phyloP scores from a whole-genome alignment of 2,797 vertebrate genomes.

The Chromobotia macracanthus region DNA sequence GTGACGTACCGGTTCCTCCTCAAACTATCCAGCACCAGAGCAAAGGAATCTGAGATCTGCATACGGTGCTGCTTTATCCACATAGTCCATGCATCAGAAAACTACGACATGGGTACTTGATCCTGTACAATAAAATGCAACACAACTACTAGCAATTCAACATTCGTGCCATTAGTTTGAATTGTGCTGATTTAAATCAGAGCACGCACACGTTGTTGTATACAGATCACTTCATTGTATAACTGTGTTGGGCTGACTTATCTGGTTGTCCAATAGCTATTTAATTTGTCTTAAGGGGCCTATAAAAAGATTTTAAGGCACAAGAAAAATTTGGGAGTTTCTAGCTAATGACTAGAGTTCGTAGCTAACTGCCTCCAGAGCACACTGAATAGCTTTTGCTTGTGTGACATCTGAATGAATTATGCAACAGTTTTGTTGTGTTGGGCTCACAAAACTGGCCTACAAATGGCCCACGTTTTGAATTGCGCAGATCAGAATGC shows the following conservation, averaged over 20 bases:
- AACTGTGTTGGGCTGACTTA: not conserved
- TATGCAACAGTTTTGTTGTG: constrained; percentile 43
- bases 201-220: not conserved
- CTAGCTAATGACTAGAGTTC: not conserved
- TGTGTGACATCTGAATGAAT: constrained; percentile 52
- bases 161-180: not conserved
- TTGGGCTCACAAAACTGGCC: constrained; percentile 18
- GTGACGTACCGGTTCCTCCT: not conserved
- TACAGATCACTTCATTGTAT: not conserved
- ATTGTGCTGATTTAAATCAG: not conserved
- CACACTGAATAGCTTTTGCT: constrained; percentile 36
- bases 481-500: constrained; percentile 32
- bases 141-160: not conserved
- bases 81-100: not conserved
- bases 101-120: not conserved
- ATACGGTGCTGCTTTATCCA: not conserved
- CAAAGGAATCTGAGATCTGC: not conserved
- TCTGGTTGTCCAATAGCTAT: not conserved
- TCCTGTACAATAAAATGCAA: not conserved
- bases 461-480: constrained; percentile 36
- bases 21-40: not conserved
- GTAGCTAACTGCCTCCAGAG: constrained; percentile 2
- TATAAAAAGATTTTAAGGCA: not conserved
- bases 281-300: not conserved
- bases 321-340: not conserved